Evolutionary conservation across 2,888 invertebrate species (phyloP), one percentile per base, ranked within the genome.

Genomic region (Polyommatus iphigenia): DNA sequence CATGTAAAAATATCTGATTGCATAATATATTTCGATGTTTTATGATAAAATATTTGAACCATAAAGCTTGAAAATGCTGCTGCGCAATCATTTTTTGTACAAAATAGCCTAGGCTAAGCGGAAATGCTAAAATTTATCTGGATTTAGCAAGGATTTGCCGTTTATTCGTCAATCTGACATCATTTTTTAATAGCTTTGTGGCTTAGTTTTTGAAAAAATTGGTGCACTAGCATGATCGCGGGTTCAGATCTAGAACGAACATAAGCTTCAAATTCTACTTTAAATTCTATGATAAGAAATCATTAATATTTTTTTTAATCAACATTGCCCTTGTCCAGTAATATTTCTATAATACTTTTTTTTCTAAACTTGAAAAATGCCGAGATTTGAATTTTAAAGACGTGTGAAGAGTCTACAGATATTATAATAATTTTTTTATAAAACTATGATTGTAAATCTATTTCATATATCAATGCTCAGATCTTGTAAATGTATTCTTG

Each of bases 401-500:
- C 0, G 8, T 41, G 2, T 41, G 41, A 8, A 3, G 46, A 8
- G 13, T 46, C 46, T 46, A 13, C 3, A 46, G 36, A 36, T 3
- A 13, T 13, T 10, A 46, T 13, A 13, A 46, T 10, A 46, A 10
- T 46, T 3, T 46, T 46, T 46, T 8, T 67, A 18, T 67, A 18
- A 67, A 0, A 32, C 18, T 32, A 32, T 54, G 5, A 18, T 7
- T 73, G 73, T 73, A 20, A 50, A 73, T 73, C 73, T 50, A 32
- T 73, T 73, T 5, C 2, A 15, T 13, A 73, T 46, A 73, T 73
- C 73, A 36, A 73, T 50, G 73, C 15, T 4, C n/a, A 24, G 24
- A 29, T 82, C 82, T 82, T 83, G 83, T 83, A 86, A 88, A 87
- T 88, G 83, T 87, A 88, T 88, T 87, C 86, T 81, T 78, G 81